phyloP scores from a whole-genome alignment of 2,888 invertebrate genomes.

The Bellardia pandia region DNA sequence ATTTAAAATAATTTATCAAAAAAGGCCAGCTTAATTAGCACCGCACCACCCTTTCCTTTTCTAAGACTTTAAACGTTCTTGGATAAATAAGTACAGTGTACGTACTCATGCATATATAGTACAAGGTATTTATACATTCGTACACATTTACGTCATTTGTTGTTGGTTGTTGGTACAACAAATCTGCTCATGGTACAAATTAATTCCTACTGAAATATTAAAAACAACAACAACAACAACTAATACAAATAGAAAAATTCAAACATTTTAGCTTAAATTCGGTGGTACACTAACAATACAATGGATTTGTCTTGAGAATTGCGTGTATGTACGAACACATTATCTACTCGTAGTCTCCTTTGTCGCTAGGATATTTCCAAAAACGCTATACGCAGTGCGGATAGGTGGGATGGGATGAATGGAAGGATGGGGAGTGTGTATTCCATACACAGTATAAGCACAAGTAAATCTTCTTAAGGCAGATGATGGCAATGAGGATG shows the following conservation, averaged over 20 bases:
- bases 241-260: constrained; percentile 4
- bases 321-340: constrained; percentile 43
- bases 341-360: constrained; percentile 45
- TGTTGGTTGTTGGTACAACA: not conserved
- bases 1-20: too few relatives aligned
- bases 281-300: constrained; percentile 42
- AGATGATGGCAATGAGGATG: constrained; percentile 44
- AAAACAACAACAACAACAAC: constrained; percentile 14
- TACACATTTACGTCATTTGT: not conserved
- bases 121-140: not conserved
- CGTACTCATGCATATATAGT: not conserved
- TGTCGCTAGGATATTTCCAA: constrained; percentile 67
- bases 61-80: not conserved
- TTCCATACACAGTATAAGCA: constrained; percentile 4
- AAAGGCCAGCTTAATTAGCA: too few relatives aligned
- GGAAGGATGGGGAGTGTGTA: not conserved
- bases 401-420: not conserved
- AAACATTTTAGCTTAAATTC: constrained; percentile 38
- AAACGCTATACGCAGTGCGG: not conserved
- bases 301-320: constrained; percentile 40
- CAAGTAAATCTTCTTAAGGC: constrained; percentile 56
- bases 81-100: not conserved
- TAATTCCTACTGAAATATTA: constrained; percentile 30
- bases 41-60: too few relatives aligned
- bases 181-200: constrained; percentile 43